Base-by-base conservation (phyloP, 2,888 invertebrate genomes). In the Drosophila glabriapex region DNA sequence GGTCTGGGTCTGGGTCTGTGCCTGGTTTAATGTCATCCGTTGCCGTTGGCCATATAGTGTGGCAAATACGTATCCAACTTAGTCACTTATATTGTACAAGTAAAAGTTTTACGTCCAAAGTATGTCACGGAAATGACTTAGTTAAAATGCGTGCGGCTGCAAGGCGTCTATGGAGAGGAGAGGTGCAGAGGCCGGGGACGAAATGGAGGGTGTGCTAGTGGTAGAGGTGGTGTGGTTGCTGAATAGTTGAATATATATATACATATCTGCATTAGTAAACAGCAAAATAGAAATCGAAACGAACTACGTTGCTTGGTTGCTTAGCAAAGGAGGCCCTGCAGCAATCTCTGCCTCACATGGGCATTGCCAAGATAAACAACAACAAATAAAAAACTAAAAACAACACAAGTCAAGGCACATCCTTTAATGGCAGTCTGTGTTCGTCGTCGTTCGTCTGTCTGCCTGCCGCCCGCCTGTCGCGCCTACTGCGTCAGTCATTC, bases 121-220 rank as follows among this genome's bases (percentile, higher is more conserved):
- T 86, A 82, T 90, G 86, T 89, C 86, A 90, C 89, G 89, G 86
- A 90, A 90, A 86, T 87, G 90, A 71, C 77, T 90, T 83, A 76
- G 82, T 83, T 90, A 77, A 90, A 88, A 88, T 90, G 86, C 86
- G 90, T 86, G 71, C 56, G 52, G 53, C 10, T 39, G 39, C n/a
- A 14, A 55, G 19, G 25, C n/a, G 55, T 22, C 46, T 22, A 28
- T 28, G 19, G 25, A 3, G 14, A 41, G 28, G 9, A 41, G 46
- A 33, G 39, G 49, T 10, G 39, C n/a, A 7, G 31, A n/a, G 12
- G 46, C 22, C 25, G 35, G 10, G 7, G 22, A 4, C 10, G 4
- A 16, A 46, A 9, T 46, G 16, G 29, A 9, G 25, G 46, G 35
- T 7, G 43, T 19, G 37, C 3, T 9, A 6, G 35, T 33, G 39